phyloP scores from a whole-genome alignment of 2,888 invertebrate species.

The Tupiocoris notatus region DNA sequence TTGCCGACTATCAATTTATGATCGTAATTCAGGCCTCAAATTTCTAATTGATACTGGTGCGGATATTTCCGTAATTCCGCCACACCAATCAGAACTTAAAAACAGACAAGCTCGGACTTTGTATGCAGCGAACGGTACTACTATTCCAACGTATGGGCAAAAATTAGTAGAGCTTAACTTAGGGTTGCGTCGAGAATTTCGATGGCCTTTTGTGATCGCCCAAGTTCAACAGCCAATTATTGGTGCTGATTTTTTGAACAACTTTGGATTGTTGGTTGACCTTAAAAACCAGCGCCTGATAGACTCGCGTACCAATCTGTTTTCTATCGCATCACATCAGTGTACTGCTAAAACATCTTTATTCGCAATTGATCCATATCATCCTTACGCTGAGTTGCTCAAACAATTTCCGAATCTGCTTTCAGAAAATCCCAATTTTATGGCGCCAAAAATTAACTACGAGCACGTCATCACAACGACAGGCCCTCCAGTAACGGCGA shows the following conservation, averaged over 20 bases:
- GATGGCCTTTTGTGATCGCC: not conserved
- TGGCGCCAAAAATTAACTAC: not conserved
- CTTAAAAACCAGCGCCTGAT: not conserved
- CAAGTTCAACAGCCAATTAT: too few species aligned
- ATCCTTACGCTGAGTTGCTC: not conserved
- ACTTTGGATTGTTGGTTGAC: constrained; percentile 5
- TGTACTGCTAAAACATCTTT: not conserved
- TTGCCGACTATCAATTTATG: not conserved
- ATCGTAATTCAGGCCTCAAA: not conserved
- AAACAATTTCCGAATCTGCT: not conserved
- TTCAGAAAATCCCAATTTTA: not conserved
- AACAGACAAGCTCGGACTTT: too few species aligned
- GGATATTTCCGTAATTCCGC: not conserved
- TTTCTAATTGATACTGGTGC: not conserved
- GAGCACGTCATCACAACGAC: not conserved
- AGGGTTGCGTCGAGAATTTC: not conserved
- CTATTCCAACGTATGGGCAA: not conserved
- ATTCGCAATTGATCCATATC: not conserved
- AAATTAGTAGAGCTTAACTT: not conserved
- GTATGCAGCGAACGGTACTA: too few species aligned
- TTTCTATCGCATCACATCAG: not conserved
- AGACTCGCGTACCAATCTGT: not conserved
- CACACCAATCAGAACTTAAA: too few species aligned
- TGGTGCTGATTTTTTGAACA: not conserved
- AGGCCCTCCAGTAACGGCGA: not conserved